A percentile compares a stretch with the other conserved stretches of the same genome.
phyloP scores from a whole-genome alignment of 2,888 invertebrate genomes.

The Microplitis manilae region DNA sequence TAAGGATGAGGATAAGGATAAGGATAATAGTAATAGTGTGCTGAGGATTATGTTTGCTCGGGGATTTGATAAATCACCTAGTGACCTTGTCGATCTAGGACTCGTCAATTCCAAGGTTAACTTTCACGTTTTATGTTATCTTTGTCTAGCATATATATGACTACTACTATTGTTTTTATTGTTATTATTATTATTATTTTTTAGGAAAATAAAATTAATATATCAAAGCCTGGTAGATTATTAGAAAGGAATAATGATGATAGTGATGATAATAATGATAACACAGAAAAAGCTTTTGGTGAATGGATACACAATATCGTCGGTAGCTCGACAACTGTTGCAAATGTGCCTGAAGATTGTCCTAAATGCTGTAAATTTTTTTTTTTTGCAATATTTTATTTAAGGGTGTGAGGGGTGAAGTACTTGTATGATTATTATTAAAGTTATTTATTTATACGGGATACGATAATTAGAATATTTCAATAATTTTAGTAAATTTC shows the following conservation, averaged over 20 bases:
- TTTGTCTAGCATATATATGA: not conserved
- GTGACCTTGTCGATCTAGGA: conserved; percentile 29
- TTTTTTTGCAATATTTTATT: not conserved
- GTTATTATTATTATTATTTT: not conserved
- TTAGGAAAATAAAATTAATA: too few relatives aligned
- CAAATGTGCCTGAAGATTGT: conserved; percentile 71
- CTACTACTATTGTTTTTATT: not conserved
- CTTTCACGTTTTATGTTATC: conserved; percentile 7
- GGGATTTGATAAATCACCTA: conserved; percentile 12
- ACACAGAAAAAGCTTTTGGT: conserved; percentile 51
- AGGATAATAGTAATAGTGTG: not conserved
- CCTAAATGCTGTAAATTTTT: conserved; percentile 74
- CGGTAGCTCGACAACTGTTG: conserved; percentile 54
- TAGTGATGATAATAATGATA: conserved; percentile 26
- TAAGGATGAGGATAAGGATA: not conserved
- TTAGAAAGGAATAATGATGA: not conserved
- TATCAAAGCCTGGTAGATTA: not conserved
- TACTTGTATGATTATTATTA: too few relatives aligned
- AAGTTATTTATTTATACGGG: not conserved
- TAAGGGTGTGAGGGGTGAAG: too few relatives aligned
- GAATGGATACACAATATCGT: conserved; percentile 56
- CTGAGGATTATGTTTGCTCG: not conserved
- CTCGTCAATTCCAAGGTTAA: conserved; percentile 26
- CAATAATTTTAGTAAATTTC: too few relatives aligned
- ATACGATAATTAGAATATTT: too few relatives aligned